A percentile compares a stretch with the other conserved stretches of the same genome.
Evolutionary conservation across 2,797 vertebrate genomes (phyloP).

Genomic region (Alfaro cultratus): DNA sequence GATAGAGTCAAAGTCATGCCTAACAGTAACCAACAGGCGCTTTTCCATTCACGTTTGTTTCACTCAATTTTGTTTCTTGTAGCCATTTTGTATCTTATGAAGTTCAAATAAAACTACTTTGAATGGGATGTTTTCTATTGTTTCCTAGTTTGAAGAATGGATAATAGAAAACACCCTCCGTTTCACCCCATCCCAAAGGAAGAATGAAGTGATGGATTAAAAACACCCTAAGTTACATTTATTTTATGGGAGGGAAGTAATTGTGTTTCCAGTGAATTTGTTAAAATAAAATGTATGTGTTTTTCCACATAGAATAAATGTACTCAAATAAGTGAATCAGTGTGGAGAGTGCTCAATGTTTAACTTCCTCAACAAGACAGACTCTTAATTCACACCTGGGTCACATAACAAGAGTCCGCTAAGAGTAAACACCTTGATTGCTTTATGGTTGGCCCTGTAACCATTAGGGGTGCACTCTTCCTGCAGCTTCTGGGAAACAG

Average conservation of each 20-base stretch:
- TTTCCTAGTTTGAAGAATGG: not conserved
- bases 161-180: not conserved
- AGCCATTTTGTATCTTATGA: not conserved
- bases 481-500: conserved; percentile 61
- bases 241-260: not conserved
- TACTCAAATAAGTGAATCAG: not conserved
- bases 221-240: not conserved
- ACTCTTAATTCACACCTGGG: conserved; percentile 59
- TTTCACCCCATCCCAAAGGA: not conserved
- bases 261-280: conserved; percentile 1
- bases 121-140: not conserved
- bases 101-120: not conserved
- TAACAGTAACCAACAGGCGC: not conserved
- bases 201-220: not conserved
- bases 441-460: conserved; percentile 63
- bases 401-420: conserved; percentile 57
- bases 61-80: not conserved
- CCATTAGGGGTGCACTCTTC: conserved; percentile 57
- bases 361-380: conserved; percentile 20
- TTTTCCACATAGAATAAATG: not conserved
- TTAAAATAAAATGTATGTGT: not conserved
- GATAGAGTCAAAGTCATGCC: not conserved
- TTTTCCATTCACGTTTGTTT: not conserved
- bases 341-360: conserved; percentile 13
- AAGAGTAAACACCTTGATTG: conserved; percentile 75